These are phyloP conservation scores for Myanophis thanlyinensis DNA, from an alignment of 2,113 vertebrate species.

Conservation along the genomic window DNA sequence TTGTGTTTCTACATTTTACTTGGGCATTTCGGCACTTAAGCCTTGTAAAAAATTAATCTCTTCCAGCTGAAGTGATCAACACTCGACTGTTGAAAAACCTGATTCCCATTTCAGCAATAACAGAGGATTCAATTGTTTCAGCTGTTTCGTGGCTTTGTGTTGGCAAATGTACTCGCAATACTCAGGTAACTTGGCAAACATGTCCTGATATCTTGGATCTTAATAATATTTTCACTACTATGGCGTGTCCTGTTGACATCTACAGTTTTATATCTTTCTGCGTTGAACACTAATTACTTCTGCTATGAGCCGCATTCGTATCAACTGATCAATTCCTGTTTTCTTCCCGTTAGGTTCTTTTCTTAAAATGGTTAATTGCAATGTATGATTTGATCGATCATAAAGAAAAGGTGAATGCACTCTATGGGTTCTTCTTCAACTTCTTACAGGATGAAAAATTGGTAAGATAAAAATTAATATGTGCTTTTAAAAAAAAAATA, in stretches of 20 bases:
- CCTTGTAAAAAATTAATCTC: background rate
- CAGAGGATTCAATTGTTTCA: constrained; percentile 78
- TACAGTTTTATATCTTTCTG: background rate
- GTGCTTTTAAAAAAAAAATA: background rate
- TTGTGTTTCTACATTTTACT: background rate
- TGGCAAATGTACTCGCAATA: constrained; percentile 74
- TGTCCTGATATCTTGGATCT: background rate
- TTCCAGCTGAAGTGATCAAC: constrained; percentile 73
- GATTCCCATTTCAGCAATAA: constrained; percentile 81
- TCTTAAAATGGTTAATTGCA: constrained; percentile 89
- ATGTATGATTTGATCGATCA: constrained; percentile 89
- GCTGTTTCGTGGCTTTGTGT: constrained; percentile 84
- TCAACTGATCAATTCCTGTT: background rate
- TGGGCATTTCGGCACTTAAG: background rate
- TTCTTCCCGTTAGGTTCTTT: constrained; percentile 77
- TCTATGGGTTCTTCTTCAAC: constrained; percentile 93
- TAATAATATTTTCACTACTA: background rate
- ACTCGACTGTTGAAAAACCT: constrained; percentile 83
- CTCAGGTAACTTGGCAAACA: constrained; percentile 75
- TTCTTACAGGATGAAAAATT: constrained; percentile 83
- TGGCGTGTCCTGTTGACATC: background rate
- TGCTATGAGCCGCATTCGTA: background rate
- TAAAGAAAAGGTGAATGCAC: constrained; percentile 82
- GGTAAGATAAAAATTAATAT: constrained; percentile 72
- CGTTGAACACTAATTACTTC: background rate